Evolutionary conservation across 2,113 vertebrate species (phyloP).

Genomic region (Heteronetta atricapilla): DNA sequence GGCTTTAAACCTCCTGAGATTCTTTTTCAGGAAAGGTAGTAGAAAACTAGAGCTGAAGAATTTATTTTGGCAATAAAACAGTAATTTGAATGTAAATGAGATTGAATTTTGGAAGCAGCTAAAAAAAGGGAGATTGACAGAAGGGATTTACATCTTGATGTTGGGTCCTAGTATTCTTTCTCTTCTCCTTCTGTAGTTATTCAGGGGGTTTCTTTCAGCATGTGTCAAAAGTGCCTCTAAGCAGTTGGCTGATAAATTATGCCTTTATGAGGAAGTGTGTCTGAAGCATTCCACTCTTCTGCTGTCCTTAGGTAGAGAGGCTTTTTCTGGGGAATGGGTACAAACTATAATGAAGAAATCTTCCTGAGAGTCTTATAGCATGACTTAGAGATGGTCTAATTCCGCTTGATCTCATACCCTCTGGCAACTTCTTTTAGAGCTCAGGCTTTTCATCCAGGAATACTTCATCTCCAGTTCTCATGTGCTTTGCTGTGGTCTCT

Average conservation of each 20-base stretch:
- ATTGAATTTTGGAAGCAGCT: background rate
- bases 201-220: background rate
- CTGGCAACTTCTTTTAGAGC: background rate
- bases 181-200: background rate
- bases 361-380: background rate
- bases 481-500: background rate
- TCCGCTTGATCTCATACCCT: background rate
- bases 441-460: background rate
- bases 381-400: background rate
- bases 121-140: background rate
- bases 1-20: background rate
- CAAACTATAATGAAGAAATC: background rate
- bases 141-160: background rate
- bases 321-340: background rate
- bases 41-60: background rate
- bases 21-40: background rate
- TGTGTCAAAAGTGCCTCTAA: background rate
- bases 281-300: background rate
- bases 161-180: background rate
- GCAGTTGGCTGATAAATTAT: background rate
- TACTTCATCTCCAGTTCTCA: background rate
- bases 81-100: background rate
- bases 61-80: background rate
- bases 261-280: background rate
- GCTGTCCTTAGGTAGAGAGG: fast-evolving